These are phyloP conservation scores for Deroplatys truncata DNA, from an alignment of 2,888 invertebrate genomes.

Conservation along the genomic window DNA sequence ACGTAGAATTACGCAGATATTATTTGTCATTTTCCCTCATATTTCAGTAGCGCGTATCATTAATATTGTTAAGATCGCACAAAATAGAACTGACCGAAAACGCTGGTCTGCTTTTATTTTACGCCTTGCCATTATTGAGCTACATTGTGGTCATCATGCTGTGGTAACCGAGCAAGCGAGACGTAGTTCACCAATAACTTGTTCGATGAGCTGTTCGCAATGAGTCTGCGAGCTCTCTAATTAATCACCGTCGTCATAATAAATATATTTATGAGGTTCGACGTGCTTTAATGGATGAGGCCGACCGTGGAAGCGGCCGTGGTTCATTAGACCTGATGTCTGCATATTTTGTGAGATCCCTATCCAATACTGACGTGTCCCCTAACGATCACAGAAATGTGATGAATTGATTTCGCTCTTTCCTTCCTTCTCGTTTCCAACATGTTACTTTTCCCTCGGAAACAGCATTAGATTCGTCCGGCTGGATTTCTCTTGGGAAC, in stretches of 20 bases:
- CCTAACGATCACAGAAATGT: background rate
- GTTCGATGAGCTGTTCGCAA: background rate
- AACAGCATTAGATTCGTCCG: background rate
- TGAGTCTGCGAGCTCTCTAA: background rate
- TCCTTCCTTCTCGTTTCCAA: background rate
- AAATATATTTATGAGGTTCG: background rate
- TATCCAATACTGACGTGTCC: background rate
- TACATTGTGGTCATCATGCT: too few relatives aligned
- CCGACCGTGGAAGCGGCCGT: background rate
- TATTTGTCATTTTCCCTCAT: too few relatives aligned
- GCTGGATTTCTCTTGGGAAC: too few relatives aligned
- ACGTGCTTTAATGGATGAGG: background rate
- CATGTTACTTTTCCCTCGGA: background rate
- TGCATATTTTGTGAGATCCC: background rate
- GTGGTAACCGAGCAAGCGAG: too few relatives aligned
- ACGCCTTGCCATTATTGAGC: too few relatives aligned
- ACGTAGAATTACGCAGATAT: too few relatives aligned
- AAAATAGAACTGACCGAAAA: too few relatives aligned
- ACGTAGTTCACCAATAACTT: background rate
- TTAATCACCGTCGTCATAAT: background rate
- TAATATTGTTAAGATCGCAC: too few relatives aligned
- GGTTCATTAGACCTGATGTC: background rate
- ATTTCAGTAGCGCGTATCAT: too few relatives aligned
- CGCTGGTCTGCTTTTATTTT: too few relatives aligned
- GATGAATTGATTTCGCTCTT: background rate